Conservation (phyloP, 2,888 invertebrate species). For the Athrips mouffetella region DNA sequence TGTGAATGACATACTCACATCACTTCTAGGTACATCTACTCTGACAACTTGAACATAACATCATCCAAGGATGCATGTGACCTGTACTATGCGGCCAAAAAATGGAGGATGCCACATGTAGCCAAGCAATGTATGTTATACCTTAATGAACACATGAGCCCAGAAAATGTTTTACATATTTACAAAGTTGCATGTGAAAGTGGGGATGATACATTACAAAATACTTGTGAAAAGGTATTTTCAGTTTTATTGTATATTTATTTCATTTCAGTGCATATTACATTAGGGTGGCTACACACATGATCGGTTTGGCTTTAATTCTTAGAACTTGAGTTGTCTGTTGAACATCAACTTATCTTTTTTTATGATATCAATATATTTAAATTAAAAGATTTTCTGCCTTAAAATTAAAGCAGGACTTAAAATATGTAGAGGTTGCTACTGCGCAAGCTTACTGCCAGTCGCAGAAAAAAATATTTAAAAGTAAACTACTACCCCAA, state of each 20-base stretch:
- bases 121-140: neutral
- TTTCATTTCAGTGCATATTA: too few relatives aligned
- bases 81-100: neutral
- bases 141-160: neutral
- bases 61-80: constrained; percentile 2
- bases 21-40: constrained; percentile 13
- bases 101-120: constrained; percentile 2
- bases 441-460: too few relatives aligned
- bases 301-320: too few relatives aligned
- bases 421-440: too few relatives aligned
- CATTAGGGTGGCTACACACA: too few relatives aligned
- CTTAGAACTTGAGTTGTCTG: too few relatives aligned
- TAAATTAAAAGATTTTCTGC: neutral
- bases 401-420: too few relatives aligned
- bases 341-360: neutral
- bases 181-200: constrained; percentile 1
- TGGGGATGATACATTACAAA: neutral
- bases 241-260: neutral
- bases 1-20: neutral
- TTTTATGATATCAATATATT: neutral
- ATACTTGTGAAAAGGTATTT: constrained; percentile 1
- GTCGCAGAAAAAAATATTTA: too few relatives aligned
- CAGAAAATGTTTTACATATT: constrained; percentile 6
- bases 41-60: constrained; percentile 11
- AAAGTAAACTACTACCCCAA: too few relatives aligned